Conservation (phyloP, 2,113 vertebrate genomes). For the Callopanchax toddi region DNA sequence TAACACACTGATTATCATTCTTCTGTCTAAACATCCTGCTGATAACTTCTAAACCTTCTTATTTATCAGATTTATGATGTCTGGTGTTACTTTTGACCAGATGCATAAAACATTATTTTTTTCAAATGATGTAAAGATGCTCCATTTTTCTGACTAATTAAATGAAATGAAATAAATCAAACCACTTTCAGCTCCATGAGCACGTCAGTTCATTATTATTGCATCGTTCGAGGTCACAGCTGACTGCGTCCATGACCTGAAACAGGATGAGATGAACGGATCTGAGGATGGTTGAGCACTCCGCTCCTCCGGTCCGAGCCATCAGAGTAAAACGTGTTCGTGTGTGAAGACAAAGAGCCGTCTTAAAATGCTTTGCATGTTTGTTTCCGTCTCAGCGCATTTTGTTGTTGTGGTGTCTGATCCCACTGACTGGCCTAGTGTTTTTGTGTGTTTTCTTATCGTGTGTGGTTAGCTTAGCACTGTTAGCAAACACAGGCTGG, state of each 20-base stretch:
- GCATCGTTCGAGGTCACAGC: not conserved
- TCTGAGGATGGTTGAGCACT: not conserved
- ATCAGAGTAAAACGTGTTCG: conserved; percentile 1
- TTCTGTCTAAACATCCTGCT: no score
- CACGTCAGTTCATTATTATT: not conserved
- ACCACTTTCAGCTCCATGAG: not conserved
- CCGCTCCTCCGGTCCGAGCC: not conserved
- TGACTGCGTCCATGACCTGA: not conserved
- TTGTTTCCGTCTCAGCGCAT: conserved; percentile 27
- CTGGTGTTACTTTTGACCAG: no score
- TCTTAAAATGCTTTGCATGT: conserved; percentile 22
- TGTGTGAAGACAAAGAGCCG: conserved; percentile 7
- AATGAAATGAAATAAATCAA: no score
- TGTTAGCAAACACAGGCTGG: conserved; percentile 64
- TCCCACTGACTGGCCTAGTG: conserved; percentile 24
- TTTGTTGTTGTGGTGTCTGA: conserved; percentile 42
- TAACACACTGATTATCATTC: no score
- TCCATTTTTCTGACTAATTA: no score
- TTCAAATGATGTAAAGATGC: no score
- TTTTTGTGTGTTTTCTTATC: conserved; percentile 45
- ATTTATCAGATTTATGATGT: no score
- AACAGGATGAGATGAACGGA: not conserved
- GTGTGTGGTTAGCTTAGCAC: conserved; percentile 64
- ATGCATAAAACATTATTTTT: no score
- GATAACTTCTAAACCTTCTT: no score